These are phyloP conservation scores for Dryocosmus kuriphilus DNA, from an alignment of 2,888 invertebrate species.

Conservation along the genomic window DNA sequence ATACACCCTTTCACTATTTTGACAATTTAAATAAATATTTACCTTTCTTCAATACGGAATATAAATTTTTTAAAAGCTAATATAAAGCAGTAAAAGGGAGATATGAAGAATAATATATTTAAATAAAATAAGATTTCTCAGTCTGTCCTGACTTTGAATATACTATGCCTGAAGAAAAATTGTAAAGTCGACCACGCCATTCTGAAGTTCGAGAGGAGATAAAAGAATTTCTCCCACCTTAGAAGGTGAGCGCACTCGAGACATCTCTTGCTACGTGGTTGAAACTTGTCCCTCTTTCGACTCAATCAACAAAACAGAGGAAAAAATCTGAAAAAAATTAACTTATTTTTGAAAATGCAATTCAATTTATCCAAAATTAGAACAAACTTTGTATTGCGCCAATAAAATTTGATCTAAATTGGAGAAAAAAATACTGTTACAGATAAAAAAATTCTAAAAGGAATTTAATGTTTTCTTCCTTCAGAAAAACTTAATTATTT, in stretches of 20 bases:
- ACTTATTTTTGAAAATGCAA: not conserved
- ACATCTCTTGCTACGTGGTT: constrained; percentile 65
- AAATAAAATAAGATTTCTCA: too few relatives aligned
- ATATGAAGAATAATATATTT: too few relatives aligned
- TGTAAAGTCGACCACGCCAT: not conserved
- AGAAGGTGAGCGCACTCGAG: constrained; percentile 57
- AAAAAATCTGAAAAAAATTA: not conserved
- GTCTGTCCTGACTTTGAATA: too few relatives aligned
- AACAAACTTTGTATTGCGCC: too few relatives aligned
- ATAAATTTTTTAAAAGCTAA: too few relatives aligned
- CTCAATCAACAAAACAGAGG: constrained; percentile 70
- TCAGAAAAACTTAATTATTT: not conserved
- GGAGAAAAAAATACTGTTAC: not conserved
- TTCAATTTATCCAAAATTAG: not conserved
- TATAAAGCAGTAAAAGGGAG: too few relatives aligned
- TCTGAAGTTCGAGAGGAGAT: constrained; percentile 11
- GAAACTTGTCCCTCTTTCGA: constrained; percentile 58
- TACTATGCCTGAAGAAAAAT: too few relatives aligned
- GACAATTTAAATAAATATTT: too few relatives aligned
- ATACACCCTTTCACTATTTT: too few relatives aligned
- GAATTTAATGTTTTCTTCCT: not conserved
- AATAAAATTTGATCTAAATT: not conserved
- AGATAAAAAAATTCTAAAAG: not conserved
- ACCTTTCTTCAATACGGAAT: too few relatives aligned
- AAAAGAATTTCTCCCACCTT: constrained; percentile 13